Conservation (phyloP, 1,140 invertebrate species). For the Drosophila pruinosa region DNA sequence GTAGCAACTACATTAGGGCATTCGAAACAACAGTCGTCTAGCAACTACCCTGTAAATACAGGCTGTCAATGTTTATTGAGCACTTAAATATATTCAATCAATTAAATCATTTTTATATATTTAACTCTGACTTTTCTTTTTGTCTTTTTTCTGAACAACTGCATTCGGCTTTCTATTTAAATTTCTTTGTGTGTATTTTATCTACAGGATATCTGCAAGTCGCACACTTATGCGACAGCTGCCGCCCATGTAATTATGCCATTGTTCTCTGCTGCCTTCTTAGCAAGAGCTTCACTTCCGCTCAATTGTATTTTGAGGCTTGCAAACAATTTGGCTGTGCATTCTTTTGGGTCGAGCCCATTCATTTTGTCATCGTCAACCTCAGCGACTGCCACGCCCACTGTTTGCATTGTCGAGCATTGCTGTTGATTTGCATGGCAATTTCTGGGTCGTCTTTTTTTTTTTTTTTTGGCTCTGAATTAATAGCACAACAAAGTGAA, state of each 20-base stretch:
- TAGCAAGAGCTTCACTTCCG: slow-evolving; percentile 48
- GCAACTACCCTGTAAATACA: background rate
- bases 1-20: background rate
- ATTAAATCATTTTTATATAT: no score
- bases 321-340: background rate
- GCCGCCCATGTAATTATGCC: background rate
- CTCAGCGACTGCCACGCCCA: slow-evolving; percentile 9
- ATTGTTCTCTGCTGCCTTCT: slow-evolving; percentile 12
- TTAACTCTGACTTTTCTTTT: background rate
- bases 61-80: background rate
- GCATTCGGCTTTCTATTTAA: no score
- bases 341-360: background rate
- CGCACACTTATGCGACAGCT: background rate
- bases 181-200: no score
- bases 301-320: slow-evolving; percentile 53
- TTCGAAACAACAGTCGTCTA: background rate
- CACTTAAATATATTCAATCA: no score
- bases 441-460: slow-evolving; percentile 13
- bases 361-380: slow-evolving; percentile 19
- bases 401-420: slow-evolving; percentile 1
- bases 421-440: slow-evolving; percentile 14
- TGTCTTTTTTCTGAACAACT: background rate
- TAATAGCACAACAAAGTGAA: slow-evolving; percentile 17
- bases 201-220: slow-evolving; percentile 22
- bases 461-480: slow-evolving; percentile 14